phyloP scores from a whole-genome alignment of 2,113 vertebrate species.

The Upupa epops region DNA sequence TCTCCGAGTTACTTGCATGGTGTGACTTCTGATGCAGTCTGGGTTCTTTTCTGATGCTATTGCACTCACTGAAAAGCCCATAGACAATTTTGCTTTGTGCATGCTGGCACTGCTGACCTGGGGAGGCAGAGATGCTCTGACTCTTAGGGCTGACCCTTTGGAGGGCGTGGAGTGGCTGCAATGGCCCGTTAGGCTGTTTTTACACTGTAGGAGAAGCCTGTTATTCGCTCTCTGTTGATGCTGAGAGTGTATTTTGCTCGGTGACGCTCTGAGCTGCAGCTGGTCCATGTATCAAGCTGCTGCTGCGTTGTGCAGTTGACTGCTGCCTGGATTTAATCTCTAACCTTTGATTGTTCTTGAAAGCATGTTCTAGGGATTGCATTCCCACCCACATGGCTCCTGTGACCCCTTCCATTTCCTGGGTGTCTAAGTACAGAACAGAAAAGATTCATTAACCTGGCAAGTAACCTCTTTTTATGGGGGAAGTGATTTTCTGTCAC shows the following conservation, averaged over 20 bases:
- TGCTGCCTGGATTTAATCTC: constrained; percentile 45
- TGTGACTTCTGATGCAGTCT: neutral
- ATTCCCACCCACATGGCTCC: constrained; percentile 53
- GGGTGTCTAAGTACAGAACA: constrained; percentile 61
- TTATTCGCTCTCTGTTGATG: neutral
- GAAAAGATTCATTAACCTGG: constrained; percentile 70
- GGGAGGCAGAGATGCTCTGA: neutral
- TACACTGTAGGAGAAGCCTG: neutral
- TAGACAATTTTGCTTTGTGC: neutral
- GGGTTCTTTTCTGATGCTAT: accelerated
- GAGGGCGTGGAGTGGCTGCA: neutral
- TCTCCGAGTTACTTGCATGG: neutral
- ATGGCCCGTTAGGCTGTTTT: neutral
- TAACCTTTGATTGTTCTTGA: constrained; percentile 56
- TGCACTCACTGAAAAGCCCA: neutral
- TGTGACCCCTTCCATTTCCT: constrained; percentile 62
- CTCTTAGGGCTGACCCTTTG: neutral
- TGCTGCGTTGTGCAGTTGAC: constrained; percentile 11
- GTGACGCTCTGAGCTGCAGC: neutral
- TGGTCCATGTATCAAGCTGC: neutral
- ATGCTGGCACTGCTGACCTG: neutral
- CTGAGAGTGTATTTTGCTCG: neutral
- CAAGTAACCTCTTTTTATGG: constrained; percentile 59
- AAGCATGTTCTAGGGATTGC: constrained; percentile 54
- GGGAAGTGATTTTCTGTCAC: constrained; percentile 59